Conservation (phyloP, 2,888 invertebrate genomes). For the Acrocyrtus sp. region DNA sequence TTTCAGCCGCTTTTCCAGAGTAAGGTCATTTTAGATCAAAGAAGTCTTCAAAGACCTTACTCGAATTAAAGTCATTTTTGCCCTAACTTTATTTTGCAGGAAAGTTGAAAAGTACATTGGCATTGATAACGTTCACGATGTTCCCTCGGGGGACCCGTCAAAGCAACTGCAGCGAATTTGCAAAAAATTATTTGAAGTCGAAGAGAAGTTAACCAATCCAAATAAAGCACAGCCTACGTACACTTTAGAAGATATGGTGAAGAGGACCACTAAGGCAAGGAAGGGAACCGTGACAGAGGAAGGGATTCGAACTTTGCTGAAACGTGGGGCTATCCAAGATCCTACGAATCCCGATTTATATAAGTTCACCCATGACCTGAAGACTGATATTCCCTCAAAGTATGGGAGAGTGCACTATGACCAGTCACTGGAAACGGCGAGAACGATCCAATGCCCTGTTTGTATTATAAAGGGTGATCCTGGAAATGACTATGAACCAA, state of each 20-base stretch:
- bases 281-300: conserved; percentile 48
- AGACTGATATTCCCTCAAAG: conserved; percentile 53
- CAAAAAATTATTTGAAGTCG: conserved; percentile 37
- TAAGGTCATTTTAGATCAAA: conserved; percentile 27
- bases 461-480: conserved; percentile 64
- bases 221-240: conserved; percentile 46
- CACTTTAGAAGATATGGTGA: conserved; percentile 52
- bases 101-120: conserved; percentile 53
- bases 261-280: conserved; percentile 45
- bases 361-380: conserved; percentile 57
- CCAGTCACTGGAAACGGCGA: conserved; percentile 54
- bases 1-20: conserved; percentile 52
- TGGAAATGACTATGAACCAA: conserved; percentile 62
- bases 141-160: conserved; percentile 36
- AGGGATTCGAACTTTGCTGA: conserved; percentile 50
- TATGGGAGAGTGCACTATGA: conserved; percentile 43
- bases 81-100: too few relatives aligned
- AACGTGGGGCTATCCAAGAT: conserved; percentile 48
- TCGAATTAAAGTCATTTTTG: too few relatives aligned
- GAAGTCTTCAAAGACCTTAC: background rate
- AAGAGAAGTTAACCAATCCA: conserved; percentile 44
- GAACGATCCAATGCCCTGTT: conserved; percentile 64
- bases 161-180: conserved; percentile 16
- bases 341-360: conserved; percentile 41
- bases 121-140: conserved; percentile 53